Conservation (phyloP, 2,888 invertebrate genomes). For the Torymus texanus region DNA sequence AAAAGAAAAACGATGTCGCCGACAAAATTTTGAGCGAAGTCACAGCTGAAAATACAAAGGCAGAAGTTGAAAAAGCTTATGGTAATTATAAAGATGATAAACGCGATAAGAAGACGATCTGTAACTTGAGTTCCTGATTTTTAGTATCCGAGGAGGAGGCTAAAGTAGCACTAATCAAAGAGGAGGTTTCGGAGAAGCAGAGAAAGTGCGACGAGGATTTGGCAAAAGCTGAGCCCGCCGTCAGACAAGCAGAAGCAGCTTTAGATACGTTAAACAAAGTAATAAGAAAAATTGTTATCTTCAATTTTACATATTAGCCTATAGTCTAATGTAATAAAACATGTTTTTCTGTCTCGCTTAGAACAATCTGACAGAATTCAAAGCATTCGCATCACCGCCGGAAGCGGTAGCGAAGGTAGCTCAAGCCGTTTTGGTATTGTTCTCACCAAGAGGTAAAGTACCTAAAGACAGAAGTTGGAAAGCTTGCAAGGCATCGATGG, state of each 20-base stretch:
- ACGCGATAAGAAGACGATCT: not conserved
- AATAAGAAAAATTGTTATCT: not conserved
- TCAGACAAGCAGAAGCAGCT: conserved; percentile 92
- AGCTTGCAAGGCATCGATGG: conserved; percentile 92
- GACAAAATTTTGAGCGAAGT: conserved; percentile 91
- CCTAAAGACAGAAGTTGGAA: conserved; percentile 96
- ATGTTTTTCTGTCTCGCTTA: conserved; percentile 52
- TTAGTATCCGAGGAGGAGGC: conserved; percentile 88
- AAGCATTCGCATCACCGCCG: conserved; percentile 94
- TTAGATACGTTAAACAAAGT: conserved; percentile 93
- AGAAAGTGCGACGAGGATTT: conserved; percentile 92
- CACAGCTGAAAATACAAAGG: conserved; percentile 92
- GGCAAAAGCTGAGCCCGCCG: conserved; percentile 92
- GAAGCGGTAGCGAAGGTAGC: conserved; percentile 91
- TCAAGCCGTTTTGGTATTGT: conserved; percentile 91
- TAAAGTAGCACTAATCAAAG: conserved; percentile 92
- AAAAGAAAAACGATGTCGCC: conserved; percentile 92
- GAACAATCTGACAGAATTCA: conserved; percentile 93
- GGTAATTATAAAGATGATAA: conserved; percentile 74
- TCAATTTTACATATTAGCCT: too few species aligned
- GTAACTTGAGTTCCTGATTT: not conserved
- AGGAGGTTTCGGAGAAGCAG: conserved; percentile 89
- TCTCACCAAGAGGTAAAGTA: conserved; percentile 88
- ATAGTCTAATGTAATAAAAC: too few species aligned
- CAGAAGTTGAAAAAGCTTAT: conserved; percentile 89